Percentiles rank a stretch among this genome's conserved stretches.
Conservation (phyloP, 2,113 vertebrate species). For the Lontra canadensis region DNA sequence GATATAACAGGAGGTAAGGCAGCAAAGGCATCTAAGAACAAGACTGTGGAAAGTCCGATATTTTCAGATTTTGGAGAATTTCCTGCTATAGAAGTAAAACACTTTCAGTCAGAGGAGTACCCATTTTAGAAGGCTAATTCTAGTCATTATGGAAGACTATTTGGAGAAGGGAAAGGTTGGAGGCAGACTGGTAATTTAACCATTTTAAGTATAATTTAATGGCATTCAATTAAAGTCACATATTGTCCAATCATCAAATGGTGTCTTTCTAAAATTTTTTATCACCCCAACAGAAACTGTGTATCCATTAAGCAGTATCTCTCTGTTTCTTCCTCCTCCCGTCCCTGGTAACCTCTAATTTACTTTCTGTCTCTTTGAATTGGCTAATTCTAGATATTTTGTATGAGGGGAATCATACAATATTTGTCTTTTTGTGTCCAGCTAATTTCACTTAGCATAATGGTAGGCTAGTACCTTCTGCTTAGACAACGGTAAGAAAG, state of each 20-base stretch:
- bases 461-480: background rate
- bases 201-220: background rate
- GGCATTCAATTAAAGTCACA: background rate
- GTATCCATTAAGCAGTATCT: background rate
- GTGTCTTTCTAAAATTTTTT: background rate
- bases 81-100: background rate
- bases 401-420: background rate
- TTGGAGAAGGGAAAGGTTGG: background rate
- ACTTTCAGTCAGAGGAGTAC: background rate
- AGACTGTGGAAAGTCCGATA: background rate
- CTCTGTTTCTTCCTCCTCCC: background rate
- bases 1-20: background rate
- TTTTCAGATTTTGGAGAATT: background rate
- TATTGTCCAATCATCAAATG: background rate
- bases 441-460: background rate
- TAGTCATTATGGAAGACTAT: background rate
- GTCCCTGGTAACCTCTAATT: background rate
- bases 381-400: background rate
- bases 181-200: background rate
- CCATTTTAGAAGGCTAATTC: conserved; percentile 5
- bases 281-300: background rate
- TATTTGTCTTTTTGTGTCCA: background rate
- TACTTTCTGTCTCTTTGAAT: background rate
- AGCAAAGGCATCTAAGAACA: background rate
- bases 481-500: background rate